Evolutionary conservation across 2,113 vertebrate genomes (phyloP).

Genomic region (Pleuronectes platessa): DNA sequence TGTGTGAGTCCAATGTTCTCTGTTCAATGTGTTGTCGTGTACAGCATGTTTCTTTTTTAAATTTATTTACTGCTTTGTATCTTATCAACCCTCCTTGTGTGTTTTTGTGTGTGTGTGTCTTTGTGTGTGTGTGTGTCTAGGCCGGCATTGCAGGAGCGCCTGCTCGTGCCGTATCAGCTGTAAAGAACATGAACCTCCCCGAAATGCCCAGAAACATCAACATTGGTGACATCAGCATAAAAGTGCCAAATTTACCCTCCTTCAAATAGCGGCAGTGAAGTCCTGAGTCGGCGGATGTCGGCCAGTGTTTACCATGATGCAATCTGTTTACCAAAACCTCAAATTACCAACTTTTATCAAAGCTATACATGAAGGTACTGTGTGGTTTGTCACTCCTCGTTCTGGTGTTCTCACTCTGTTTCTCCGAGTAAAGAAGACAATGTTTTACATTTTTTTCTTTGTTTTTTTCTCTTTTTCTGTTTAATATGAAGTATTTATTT

Average conservation of each 20-base stretch:
- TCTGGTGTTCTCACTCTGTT: conserved; percentile 83
- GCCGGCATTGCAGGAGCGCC: conserved; percentile 98
- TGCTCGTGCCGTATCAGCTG: conserved; percentile 97
- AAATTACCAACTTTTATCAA: conserved; percentile 81
- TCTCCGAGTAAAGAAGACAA: conserved; percentile 72
- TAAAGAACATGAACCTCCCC: conserved; percentile 99
- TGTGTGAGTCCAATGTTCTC: conserved; percentile 44
- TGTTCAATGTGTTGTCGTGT: conserved; percentile 55
- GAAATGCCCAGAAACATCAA: conserved; percentile 99
- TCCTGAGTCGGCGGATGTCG: conserved; percentile 76
- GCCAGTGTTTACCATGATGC: conserved; percentile 84
- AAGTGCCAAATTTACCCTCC: conserved; percentile 99
- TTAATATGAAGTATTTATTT: conserved; percentile 84
- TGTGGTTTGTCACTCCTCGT: conserved; percentile 84
- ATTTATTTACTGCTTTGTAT: conserved; percentile 37
- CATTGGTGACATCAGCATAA: conserved; percentile 99
- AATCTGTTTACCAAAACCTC: conserved; percentile 91
- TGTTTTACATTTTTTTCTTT: conserved; percentile 36
- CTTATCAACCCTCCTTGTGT: conserved; percentile 60
- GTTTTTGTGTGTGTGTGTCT: conserved; percentile 78
- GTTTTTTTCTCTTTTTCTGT: conserved; percentile 46
- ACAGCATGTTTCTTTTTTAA: conserved; percentile 16
- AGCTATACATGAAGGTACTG: conserved; percentile 86
- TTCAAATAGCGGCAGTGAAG: conserved; percentile 91
- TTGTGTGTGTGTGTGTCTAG: conserved; percentile 85